Evolutionary conservation across 2,888 invertebrate species (phyloP), one percentile per base, ranked within the genome.

Genomic region (Ichneumon xanthorius): DNA sequence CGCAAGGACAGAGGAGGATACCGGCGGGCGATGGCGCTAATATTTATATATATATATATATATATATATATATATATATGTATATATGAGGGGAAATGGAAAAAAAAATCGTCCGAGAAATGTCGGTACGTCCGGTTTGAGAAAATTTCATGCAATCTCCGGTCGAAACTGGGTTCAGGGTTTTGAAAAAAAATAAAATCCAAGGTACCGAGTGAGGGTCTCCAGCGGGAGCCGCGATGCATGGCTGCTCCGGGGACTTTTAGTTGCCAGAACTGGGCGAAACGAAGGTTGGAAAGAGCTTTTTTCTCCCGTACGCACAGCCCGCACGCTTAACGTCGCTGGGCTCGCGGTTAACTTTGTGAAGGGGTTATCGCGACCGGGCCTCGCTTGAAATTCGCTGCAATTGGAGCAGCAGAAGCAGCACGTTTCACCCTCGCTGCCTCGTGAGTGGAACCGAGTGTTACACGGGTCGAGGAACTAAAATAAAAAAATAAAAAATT

Each of bases 361-460:
- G 14, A 30, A 76, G 30, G 58, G 58, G 58, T 58, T 58, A 30
- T 33, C 33, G 63, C 16, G 63, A 33, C 40, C 61, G 73, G 7
- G 63, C 7, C 45, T 40, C 61, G 40, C 63, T 48, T 75, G 22
- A 63, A 75, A 63, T 63, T 48, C 63, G 48, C 48, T 63, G 75
- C 61, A 75, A 61, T 48, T 75, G 22, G 61, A 75, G 61, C 48
- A 19, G 63, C 37, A 63, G 53, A 63, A 70, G n/a, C 53, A 61
- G 76, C 16, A 63, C 58, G 45, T 53, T 45, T 53, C n/a, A 45
- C 16, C 45, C 16, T 16, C 67, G 33, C 67, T 11, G 67, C 65
- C 9, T 53, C 19, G 48, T 48, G 55, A 71, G 77, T 50, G 67
- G 63, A 82, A 63, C 48, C 65, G 48, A 58, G 72, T 45, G 65